Evolutionary conservation across 2,113 vertebrate genomes (phyloP).

Genomic region (Elanus axillaris): DNA sequence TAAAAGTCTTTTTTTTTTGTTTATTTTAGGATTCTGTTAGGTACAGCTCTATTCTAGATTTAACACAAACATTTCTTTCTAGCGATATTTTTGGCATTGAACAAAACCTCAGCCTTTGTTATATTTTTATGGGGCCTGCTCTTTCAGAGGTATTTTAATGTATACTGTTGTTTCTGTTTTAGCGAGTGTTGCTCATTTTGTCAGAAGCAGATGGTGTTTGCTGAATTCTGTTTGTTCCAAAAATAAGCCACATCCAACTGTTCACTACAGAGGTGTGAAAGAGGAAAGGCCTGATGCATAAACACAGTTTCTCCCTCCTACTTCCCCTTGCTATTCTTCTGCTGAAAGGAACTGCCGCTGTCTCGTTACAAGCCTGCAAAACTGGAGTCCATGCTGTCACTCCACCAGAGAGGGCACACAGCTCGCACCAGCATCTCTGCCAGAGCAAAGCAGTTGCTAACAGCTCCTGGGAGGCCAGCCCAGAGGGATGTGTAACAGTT

Average conservation of each 20-base stretch:
- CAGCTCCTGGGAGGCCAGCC: not conserved
- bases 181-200: constrained; percentile 22
- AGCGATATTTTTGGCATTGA: not conserved
- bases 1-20: not conserved
- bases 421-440: not conserved
- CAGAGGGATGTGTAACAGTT: not conserved
- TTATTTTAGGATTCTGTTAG: not conserved
- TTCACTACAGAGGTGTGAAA: constrained; percentile 36
- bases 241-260: constrained; percentile 48
- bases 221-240: constrained; percentile 49
- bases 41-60: not conserved
- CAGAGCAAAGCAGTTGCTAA: not conserved
- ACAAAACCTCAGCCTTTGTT: not conserved
- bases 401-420: not conserved
- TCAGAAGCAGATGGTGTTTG: constrained; percentile 62
- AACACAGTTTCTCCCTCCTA: not conserved
- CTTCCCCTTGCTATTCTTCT: constrained; percentile 28
- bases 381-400: not conserved
- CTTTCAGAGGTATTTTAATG: constrained; percentile 25
- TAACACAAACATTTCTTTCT: not conserved
- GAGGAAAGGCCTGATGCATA: constrained; percentile 6
- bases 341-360: not conserved
- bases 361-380: not conserved
- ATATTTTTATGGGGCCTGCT: not conserved
- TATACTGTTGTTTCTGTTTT: not conserved